Evolutionary conservation across 1,140 invertebrate genomes (phyloP).

Genomic region (Camponotus floridanus): DNA sequence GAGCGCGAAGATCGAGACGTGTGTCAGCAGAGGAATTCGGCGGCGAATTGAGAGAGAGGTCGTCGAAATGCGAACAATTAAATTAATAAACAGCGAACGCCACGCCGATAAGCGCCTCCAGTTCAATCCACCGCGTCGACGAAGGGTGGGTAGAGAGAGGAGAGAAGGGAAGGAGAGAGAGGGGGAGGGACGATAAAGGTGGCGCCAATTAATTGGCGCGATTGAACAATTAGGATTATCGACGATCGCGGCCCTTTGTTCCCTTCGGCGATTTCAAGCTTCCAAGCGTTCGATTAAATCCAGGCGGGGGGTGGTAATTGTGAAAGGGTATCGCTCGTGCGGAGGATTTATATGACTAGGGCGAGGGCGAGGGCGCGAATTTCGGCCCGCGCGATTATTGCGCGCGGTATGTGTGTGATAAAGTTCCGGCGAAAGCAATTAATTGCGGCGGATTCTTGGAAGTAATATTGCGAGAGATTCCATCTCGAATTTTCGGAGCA

Average conservation of each 20-base stretch:
- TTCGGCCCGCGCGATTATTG: constrained; percentile 6
- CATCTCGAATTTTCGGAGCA: constrained; percentile 16
- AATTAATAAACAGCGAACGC: constrained; percentile 51
- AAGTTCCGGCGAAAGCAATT: constrained; percentile 16
- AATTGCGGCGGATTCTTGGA: constrained; percentile 19
- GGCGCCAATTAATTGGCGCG: constrained; percentile 18
- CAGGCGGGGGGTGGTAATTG: neutral
- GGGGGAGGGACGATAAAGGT: constrained; percentile 2
- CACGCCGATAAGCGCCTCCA: constrained; percentile 18
- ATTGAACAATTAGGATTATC: constrained; percentile 58
- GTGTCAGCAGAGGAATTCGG: constrained; percentile 34
- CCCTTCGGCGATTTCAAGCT: constrained; percentile 5
- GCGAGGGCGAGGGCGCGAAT: neutral
- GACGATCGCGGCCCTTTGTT: constrained; percentile 24
- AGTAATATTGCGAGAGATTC: constrained; percentile 7
- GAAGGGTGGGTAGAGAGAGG: neutral
- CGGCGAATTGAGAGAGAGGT: constrained; percentile 4
- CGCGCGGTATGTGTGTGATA: constrained; percentile 3
- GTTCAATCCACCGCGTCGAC: neutral
- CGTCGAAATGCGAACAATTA: constrained; percentile 42
- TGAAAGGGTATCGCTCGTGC: neutral
- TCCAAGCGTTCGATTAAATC: constrained; percentile 22
- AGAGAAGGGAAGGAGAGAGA: neutral
- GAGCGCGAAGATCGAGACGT: constrained; percentile 30
- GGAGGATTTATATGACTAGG: neutral